Base-by-base conservation (phyloP, 2,113 vertebrate species). In the Gila orcuttii region DNA sequence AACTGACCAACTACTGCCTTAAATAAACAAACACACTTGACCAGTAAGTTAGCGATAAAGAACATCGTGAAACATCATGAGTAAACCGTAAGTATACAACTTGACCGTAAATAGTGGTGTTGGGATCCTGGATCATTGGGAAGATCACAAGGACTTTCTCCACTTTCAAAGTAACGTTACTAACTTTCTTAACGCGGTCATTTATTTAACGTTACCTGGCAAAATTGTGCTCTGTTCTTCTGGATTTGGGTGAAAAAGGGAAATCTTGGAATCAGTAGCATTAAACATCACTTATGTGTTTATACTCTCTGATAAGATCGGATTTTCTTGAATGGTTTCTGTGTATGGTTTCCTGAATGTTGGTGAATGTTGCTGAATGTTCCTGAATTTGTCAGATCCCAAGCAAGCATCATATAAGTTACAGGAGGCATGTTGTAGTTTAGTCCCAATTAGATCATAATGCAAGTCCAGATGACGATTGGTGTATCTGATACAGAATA, bases 61-160 rank as follows among this genome's bases (percentile, higher is more conserved):
- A 81, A 80, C 84, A 76, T 60, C 19, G 23, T 2, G 77, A 68
- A n/a, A 77, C 88, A 81, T 1, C 62, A 89, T 89, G 87, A 89
- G 87, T 76, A 82, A 84, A 47, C 59, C 28, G 88, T 89, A 82
- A 89, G 88, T 89, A 89, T 64, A 36, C 33, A 62, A 33, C 2
- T 11, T 12, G 33, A 59, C 21, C 17, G 3, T n/a, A 0, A 25
- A 23, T 19, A 8, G 15, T 85, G 87, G 87, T 86, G 85, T 68
- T 62, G 87, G 87, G 87, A 77, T 73, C 23, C 15, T 19, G 42
- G 31, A 62, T 9, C 23, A 28, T 55, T 47, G 60, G 12, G 71
- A 15, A 62, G 39, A 83, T 36, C 42, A 15, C n/a, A 21, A 25
- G 25, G 17, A 64, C 31, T 59, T 50, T 47, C 31, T 4, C 11